Evolutionary conservation across 2,888 invertebrate species (phyloP).

Genomic region (Andrena marginata): DNA sequence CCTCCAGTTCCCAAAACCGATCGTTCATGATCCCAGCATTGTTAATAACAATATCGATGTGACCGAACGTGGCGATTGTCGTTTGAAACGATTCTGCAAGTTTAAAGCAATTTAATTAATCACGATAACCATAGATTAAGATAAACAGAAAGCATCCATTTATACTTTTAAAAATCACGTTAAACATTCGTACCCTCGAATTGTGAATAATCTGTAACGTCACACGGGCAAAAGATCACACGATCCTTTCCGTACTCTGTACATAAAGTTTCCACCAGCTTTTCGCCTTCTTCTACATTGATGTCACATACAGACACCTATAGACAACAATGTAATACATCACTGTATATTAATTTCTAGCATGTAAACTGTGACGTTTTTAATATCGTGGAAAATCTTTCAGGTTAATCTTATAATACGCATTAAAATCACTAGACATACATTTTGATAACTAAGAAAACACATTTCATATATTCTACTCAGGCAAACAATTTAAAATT

Average conservation of each 20-base stretch:
- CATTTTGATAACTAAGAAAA: no score
- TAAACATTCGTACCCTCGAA: constrained; percentile 88
- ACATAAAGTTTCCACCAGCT: constrained; percentile 88
- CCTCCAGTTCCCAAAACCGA: constrained; percentile 91
- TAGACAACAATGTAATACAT: constrained; percentile 51
- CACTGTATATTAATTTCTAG: not conserved
- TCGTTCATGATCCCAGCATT: constrained; percentile 93
- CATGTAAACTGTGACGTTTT: no score
- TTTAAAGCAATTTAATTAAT: constrained; percentile 13
- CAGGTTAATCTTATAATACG: no score
- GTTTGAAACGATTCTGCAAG: constrained; percentile 90
- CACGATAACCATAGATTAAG: not conserved
- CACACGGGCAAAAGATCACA: constrained; percentile 90
- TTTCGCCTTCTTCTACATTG: constrained; percentile 90
- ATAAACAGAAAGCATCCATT: not conserved
- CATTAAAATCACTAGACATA: no score
- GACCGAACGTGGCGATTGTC: constrained; percentile 90
- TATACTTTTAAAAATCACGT: not conserved
- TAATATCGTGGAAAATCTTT: no score
- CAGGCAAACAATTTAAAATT: no score
- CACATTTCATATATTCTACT: no score
- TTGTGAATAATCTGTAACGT: constrained; percentile 92
- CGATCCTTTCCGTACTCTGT: constrained; percentile 89
- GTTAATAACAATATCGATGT: constrained; percentile 92
- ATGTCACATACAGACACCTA: constrained; percentile 92